Evolutionary conservation across 2,113 vertebrate genomes (phyloP).

Genomic region (Perca schrenkii): DNA sequence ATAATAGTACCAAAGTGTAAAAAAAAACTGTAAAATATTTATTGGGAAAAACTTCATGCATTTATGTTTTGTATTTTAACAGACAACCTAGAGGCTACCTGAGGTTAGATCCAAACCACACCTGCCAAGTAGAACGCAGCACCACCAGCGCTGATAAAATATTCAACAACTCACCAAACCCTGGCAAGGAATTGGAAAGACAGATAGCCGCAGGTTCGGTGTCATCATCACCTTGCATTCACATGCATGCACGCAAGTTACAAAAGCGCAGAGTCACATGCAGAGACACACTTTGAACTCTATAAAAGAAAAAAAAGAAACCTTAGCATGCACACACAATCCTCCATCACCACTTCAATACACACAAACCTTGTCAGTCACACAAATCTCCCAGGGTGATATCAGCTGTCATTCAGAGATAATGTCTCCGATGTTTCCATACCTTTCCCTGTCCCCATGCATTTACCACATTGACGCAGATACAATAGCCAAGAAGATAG

Average conservation of each 20-base stretch:
- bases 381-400: slow-evolving; percentile 52
- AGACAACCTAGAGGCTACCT: slow-evolving; percentile 14
- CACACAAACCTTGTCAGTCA: slow-evolving; percentile 40
- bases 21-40: slow-evolving; percentile 5
- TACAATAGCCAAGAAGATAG: slow-evolving; percentile 69
- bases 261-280: not conserved
- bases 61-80: slow-evolving; percentile 14
- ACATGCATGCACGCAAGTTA: slow-evolving; percentile 6
- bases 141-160: slow-evolving; percentile 58
- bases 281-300: not conserved
- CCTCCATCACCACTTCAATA: slow-evolving; percentile 25
- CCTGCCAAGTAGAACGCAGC: slow-evolving; percentile 34
- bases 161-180: slow-evolving; percentile 59
- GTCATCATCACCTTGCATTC: slow-evolving; percentile 36
- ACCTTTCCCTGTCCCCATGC: slow-evolving; percentile 42
- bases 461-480: slow-evolving; percentile 60
- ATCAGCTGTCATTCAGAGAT: slow-evolving; percentile 73
- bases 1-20: too few species aligned
- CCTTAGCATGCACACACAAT: not conserved
- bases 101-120: slow-evolving; percentile 36
- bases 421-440: slow-evolving; percentile 77
- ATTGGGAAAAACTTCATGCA: slow-evolving; percentile 17
- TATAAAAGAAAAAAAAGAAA: slow-evolving; percentile 9
- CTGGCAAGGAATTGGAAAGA: slow-evolving; percentile 41
- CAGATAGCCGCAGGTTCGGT: slow-evolving; percentile 28